Evolutionary conservation across 2,888 invertebrate species (phyloP).

Genomic region (Nemapogon koenigi): DNA sequence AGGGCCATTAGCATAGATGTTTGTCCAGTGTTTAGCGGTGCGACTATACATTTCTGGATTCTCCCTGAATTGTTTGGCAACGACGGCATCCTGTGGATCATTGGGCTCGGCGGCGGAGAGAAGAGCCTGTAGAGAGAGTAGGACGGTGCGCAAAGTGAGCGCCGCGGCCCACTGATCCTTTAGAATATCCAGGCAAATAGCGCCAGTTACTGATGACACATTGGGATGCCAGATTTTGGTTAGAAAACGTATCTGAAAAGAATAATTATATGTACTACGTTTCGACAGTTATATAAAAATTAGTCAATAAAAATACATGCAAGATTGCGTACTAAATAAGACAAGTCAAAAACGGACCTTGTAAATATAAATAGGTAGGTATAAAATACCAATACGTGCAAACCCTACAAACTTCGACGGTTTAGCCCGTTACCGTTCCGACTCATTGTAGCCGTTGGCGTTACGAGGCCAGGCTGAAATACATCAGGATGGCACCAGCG

Average conservation of each 20-base stretch:
- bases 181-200: constrained; percentile 97
- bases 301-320: too few species aligned
- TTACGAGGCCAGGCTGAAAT: too few species aligned
- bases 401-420: too few species aligned
- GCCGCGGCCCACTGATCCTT: constrained; percentile 99
- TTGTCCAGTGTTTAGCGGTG: constrained; percentile 97
- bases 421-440: too few species aligned
- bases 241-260: constrained; percentile 88
- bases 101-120: constrained; percentile 91
- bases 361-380: too few species aligned
- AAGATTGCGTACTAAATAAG: too few species aligned
- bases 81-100: constrained; percentile 96
- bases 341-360: too few species aligned
- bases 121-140: constrained; percentile 94
- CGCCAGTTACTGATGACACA: constrained; percentile 97
- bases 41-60: constrained; percentile 83
- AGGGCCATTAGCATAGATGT: constrained; percentile 87
- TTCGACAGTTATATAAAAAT: too few species aligned
- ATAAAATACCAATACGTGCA: too few species aligned
- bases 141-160: constrained; percentile 94
- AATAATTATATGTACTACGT: too few species aligned
- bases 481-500: too few species aligned
- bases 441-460: too few species aligned
- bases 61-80: constrained; percentile 96
- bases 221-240: constrained; percentile 99